phyloP scores from a whole-genome alignment of 2,888 invertebrate genomes.

The Pristionchus maxplancki region DNA sequence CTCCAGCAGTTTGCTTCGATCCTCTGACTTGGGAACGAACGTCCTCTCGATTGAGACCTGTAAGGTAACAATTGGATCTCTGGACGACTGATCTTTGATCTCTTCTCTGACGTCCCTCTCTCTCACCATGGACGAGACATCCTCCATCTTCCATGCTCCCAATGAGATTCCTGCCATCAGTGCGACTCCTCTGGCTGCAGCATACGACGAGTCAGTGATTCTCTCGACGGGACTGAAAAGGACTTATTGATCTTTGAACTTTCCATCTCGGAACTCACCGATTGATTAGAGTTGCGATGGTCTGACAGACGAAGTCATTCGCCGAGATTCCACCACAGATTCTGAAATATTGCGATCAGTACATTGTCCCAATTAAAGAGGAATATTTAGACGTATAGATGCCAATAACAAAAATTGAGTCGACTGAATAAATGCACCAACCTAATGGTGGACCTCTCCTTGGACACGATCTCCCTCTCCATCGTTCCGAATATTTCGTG shows the following conservation, averaged over 20 bases:
- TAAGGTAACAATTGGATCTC: neutral
- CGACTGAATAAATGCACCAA: neutral
- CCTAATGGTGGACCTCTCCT: slow-evolving; percentile 51
- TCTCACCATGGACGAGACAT: slow-evolving; percentile 26
- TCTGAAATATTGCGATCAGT: slow-evolving; percentile 81
- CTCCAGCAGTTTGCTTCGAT: neutral
- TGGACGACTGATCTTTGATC: neutral
- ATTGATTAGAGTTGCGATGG: slow-evolving; percentile 87
- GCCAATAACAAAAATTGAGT: neutral
- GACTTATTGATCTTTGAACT: neutral
- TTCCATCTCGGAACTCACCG: neutral
- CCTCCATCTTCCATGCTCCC: slow-evolving; percentile 81
- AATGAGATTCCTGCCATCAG: slow-evolving; percentile 88
- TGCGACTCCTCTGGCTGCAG: slow-evolving; percentile 86
- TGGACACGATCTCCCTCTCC: slow-evolving; percentile 84
- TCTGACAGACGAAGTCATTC: slow-evolving; percentile 92
- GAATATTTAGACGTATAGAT: neutral
- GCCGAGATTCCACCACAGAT: slow-evolving; percentile 96
- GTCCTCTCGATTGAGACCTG: slow-evolving; percentile 21
- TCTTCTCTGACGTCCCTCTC: neutral
- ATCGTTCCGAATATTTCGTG: slow-evolving; percentile 87
- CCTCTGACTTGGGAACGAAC: slow-evolving; percentile 11
- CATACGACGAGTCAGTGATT: slow-evolving; percentile 54
- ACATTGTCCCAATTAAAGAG: slow-evolving; percentile 6
- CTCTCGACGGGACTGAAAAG: slow-evolving; percentile 23